phyloP scores from a whole-genome alignment of 2,888 invertebrate genomes.

The Bembecia ichneumoniformis region DNA sequence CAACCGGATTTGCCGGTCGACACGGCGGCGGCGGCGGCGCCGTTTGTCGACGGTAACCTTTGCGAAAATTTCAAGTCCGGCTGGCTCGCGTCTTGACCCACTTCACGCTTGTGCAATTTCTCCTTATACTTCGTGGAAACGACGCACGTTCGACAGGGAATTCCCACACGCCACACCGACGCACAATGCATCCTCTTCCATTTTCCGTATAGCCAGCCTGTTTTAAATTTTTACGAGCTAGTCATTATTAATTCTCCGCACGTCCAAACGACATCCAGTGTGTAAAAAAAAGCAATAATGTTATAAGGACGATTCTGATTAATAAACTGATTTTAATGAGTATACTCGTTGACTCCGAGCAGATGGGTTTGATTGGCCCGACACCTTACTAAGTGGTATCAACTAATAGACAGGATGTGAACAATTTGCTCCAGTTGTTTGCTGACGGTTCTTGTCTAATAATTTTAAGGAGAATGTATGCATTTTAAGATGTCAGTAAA shows the following conservation, averaged over 20 bases:
- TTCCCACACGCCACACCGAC: conserved; percentile 33
- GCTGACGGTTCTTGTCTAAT: conserved; percentile 7
- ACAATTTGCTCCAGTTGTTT: conserved; percentile 60
- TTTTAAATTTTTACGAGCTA: neutral
- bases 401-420: conserved; percentile 58
- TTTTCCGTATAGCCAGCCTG: neutral
- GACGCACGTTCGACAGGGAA: conserved; percentile 26
- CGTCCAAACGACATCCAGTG: too few relatives aligned
- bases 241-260: too few relatives aligned
- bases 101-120: conserved; percentile 67
- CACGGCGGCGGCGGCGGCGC: conserved; percentile 31
- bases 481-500: neutral
- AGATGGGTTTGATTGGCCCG: conserved; percentile 56
- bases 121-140: conserved; percentile 22
- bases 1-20: conserved; percentile 49
- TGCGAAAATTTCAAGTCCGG: conserved; percentile 68
- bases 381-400: conserved; percentile 55
- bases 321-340: conserved; percentile 38
- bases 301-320: neutral
- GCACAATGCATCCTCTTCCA: conserved; percentile 1
- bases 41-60: conserved; percentile 53
- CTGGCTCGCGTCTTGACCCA: conserved; percentile 55
- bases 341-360: conserved; percentile 41
- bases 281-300: too few relatives aligned
- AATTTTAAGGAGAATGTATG: conserved; percentile 3